A percentile compares a stretch with the other conserved stretches of the same genome.
Conservation (phyloP, 2,888 invertebrate species). For the Xestia c-nigrum region DNA sequence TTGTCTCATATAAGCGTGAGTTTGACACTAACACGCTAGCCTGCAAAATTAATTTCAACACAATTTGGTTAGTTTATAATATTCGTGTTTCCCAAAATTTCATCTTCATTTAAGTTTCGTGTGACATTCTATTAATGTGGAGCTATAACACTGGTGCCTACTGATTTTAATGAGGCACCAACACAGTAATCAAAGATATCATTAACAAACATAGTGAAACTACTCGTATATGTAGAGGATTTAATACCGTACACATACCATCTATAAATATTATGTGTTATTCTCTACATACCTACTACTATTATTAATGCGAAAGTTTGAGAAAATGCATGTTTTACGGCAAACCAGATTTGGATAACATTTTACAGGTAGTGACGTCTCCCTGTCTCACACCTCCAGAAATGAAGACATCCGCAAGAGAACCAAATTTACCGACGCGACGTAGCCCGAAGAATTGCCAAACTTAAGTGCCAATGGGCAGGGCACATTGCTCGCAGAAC, state of each 20-base stretch:
- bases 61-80: conserved; percentile 43
- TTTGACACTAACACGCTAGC: conserved; percentile 51
- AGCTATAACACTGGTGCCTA: not conserved
- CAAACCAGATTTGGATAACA: too few species aligned
- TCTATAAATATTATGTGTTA: conserved; percentile 21
- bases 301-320: not conserved
- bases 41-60: conserved; percentile 51
- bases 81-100: conserved; percentile 34
- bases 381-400: too few species aligned
- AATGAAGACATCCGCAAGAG: too few species aligned
- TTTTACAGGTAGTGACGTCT: too few species aligned
- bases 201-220: conserved; percentile 11
- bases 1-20: conserved; percentile 47
- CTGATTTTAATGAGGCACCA: not conserved
- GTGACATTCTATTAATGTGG: not conserved
- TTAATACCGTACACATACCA: conserved; percentile 32
- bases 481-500: too few species aligned
- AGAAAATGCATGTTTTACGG: not conserved
- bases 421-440: too few species aligned
- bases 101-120: conserved; percentile 23
- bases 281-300: not conserved
- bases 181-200: not conserved
- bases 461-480: too few species aligned
- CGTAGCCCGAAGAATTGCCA: too few species aligned
- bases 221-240: not conserved